A percentile compares a stretch with the other conserved stretches of the same genome.
Conservation (phyloP, 2,797 vertebrate species). For the Syngnathus acus region DNA sequence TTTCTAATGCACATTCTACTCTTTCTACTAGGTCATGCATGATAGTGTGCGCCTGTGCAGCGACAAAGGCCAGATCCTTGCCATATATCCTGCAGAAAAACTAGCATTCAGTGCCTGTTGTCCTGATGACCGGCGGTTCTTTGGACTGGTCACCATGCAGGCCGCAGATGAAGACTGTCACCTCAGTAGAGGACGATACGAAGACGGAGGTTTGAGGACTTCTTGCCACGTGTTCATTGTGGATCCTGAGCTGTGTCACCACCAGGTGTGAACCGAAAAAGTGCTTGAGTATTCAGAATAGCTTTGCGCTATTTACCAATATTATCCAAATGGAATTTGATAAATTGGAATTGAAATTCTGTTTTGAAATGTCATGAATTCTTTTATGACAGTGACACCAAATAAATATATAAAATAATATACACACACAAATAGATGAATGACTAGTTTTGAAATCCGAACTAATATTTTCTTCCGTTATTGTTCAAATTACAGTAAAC, state of each 20-base stretch:
- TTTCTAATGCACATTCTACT: slow-evolving; percentile 1
- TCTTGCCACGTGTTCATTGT: slow-evolving; percentile 98
- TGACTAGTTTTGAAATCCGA: too few species aligned
- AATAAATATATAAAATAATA: too few species aligned
- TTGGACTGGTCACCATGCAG: slow-evolving; percentile 96
- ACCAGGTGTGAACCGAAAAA: slow-evolving; percentile 62
- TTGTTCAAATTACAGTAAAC: too few species aligned
- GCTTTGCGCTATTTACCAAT: neutral
- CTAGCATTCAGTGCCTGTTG: slow-evolving; percentile 95
- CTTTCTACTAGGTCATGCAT: slow-evolving; percentile 76
- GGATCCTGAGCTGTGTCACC: slow-evolving; percentile 90
- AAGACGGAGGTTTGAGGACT: slow-evolving; percentile 80
- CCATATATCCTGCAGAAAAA: slow-evolving; percentile 92
- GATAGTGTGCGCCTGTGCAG: slow-evolving; percentile 88
- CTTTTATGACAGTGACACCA: too few species aligned
- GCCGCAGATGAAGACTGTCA: slow-evolving; percentile 69
- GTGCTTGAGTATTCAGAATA: neutral
- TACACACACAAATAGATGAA: too few species aligned
- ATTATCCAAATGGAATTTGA: neutral
- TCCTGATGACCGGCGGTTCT: slow-evolving; percentile 90
- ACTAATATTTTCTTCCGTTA: too few species aligned
- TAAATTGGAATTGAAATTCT: too few species aligned
- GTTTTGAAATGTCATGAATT: too few species aligned
- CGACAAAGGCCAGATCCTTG: slow-evolving; percentile 79
- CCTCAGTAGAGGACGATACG: slow-evolving; percentile 65